Evolutionary conservation across 1,140 invertebrate genomes (phyloP).

Genomic region (Oreohelix idahoensis): DNA sequence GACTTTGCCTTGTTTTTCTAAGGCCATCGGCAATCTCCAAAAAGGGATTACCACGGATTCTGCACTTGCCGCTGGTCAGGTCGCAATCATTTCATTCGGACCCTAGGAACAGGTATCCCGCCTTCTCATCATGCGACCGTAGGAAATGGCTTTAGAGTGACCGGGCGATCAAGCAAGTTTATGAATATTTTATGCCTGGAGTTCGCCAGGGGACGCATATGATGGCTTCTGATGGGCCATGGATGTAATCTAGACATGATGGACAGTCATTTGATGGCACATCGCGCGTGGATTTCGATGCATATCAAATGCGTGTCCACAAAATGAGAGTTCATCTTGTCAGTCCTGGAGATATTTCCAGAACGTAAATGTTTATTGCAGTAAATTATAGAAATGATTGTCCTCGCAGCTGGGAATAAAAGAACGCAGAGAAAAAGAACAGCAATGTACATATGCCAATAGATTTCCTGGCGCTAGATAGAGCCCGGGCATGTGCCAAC

Average conservation of each 20-base stretch:
- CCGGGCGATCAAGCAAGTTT: not conserved
- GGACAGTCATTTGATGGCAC: conserved; percentile 2
- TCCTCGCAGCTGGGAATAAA: too few relatives aligned
- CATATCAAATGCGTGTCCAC: not conserved
- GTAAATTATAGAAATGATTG: not conserved
- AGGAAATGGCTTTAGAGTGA: not conserved
- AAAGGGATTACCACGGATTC: too few relatives aligned
- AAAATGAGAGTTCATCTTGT: not conserved
- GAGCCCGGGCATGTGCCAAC: too few relatives aligned
- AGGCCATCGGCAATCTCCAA: too few relatives aligned
- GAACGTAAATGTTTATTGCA: not conserved
- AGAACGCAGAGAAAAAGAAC: too few relatives aligned
- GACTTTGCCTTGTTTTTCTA: too few relatives aligned
- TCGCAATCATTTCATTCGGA: not conserved
- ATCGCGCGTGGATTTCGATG: not conserved
- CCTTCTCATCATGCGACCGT: not conserved
- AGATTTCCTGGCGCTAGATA: too few relatives aligned
- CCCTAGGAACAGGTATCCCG: not conserved
- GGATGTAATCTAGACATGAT: conserved; percentile 2
- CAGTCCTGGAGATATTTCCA: not conserved
- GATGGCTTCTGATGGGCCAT: not conserved
- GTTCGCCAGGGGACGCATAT: not conserved
- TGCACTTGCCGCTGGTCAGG: not conserved
- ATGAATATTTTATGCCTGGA: not conserved
- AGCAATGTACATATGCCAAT: too few relatives aligned